A percentile compares a stretch with the other conserved stretches of the same genome.
Conservation (phyloP, 2,888 invertebrate genomes). For the Lasiommata megera region DNA sequence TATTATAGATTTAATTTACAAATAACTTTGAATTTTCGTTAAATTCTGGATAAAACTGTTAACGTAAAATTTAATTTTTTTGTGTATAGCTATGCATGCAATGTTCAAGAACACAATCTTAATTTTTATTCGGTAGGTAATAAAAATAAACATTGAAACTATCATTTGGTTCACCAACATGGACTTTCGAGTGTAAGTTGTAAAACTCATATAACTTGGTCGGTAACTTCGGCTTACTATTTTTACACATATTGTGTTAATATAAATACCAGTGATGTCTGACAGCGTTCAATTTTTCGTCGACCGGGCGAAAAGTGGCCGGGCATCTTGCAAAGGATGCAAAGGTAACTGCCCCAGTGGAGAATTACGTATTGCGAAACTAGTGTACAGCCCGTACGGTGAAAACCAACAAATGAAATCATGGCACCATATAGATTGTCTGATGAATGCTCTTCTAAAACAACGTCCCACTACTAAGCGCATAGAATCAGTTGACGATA, state of each 20-base stretch:
- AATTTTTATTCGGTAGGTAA: neutral
- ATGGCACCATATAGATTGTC: constrained; percentile 90
- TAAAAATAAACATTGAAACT: too few species aligned
- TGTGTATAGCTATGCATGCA: neutral
- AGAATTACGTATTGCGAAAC: constrained; percentile 87
- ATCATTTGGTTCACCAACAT: neutral
- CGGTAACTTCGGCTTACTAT: neutral
- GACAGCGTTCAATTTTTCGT: constrained; percentile 81
- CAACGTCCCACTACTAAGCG: constrained; percentile 91
- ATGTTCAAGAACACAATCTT: too few species aligned
- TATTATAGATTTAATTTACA: too few species aligned
- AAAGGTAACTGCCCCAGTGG: constrained; percentile 89
- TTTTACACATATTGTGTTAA: neutral
- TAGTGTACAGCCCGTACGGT: constrained; percentile 89
- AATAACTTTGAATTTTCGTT: too few species aligned
- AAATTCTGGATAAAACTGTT: too few species aligned
- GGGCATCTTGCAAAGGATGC: constrained; percentile 93
- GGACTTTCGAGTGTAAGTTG: neutral
- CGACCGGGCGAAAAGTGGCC: constrained; percentile 90
- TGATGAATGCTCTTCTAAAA: constrained; percentile 89
- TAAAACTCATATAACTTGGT: neutral
- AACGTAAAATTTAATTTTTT: too few species aligned
- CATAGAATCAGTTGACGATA: constrained; percentile 89
- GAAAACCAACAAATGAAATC: constrained; percentile 89
- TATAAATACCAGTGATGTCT: constrained; percentile 37